Base-by-base conservation (phyloP, 2,888 invertebrate genomes). In the Alcis repandata region DNA sequence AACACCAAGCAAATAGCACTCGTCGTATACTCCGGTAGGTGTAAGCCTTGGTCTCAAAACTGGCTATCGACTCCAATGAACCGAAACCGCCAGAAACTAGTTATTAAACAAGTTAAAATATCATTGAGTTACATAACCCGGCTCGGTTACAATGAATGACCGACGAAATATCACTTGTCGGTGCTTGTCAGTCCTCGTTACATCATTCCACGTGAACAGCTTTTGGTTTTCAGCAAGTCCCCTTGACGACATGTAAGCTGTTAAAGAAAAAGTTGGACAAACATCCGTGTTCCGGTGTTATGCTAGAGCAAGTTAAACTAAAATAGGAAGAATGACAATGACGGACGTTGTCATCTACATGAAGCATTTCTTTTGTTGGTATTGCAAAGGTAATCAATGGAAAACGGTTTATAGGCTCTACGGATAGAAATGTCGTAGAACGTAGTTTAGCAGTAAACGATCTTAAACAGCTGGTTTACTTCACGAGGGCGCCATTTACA, bases 121-220 rank as follows among this genome's bases (percentile, higher is more conserved):
- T 60, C 65, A 65, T 60, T 60, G 56, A 33, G 51, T 66, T 66
- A 66, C 65, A 58, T 66, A 66, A 66, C 65, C 20, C 33, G 52
- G 56, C 59, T 65, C 60, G 32, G 57, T 66, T 66, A 66, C 65
- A 66, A 66, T 60, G 56, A 65, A 65, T 65, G 65, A 33, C 60
- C 65, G 60, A 51, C 65, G 60, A 66, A 66, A 61, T 66, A 61
- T 66, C 65, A 66, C 65, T 66, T 66, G 65, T 52, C 65, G 45
- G 48, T 49, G 36, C 64, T 33, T 22, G 57, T 52, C 56, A 36
- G 54, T 27, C 20, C 33, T 52, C 41, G 48, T 64, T 64, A 49
- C 64, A 36, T 64, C 64, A 64, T 15, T 32, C 13, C 20, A 41
- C 41, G 41, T 62, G 20, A 40, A 32, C 27, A 22, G 56, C 45